Evolutionary conservation across 2,113 vertebrate genomes (phyloP).

Genomic region (Prinia subflava): DNA sequence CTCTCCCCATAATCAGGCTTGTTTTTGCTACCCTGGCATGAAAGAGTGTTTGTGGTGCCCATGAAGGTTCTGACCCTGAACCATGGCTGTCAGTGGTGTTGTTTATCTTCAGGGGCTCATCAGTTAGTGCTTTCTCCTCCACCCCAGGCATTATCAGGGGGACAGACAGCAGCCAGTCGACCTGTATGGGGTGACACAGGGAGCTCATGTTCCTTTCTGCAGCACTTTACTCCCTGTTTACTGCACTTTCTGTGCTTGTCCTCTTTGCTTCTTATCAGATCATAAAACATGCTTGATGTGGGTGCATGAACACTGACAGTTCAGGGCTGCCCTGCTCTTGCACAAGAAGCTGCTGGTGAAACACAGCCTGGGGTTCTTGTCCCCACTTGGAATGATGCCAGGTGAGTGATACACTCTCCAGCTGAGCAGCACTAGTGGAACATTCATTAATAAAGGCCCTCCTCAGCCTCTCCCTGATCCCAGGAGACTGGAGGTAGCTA

Average conservation of each 20-base stretch:
- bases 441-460: background rate
- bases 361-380: background rate
- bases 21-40: background rate
- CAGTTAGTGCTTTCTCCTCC: background rate
- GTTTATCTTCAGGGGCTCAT: background rate
- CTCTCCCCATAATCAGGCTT: background rate
- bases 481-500: background rate
- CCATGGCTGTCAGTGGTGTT: accelerated
- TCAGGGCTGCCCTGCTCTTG: background rate
- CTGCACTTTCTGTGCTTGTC: background rate
- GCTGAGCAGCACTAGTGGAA: background rate
- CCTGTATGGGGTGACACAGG: accelerated
- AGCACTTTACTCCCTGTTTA: background rate
- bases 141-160: background rate
- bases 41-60: background rate
- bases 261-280: background rate
- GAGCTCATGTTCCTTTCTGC: background rate
- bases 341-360: background rate
- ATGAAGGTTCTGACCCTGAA: background rate
- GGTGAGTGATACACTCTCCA: background rate
- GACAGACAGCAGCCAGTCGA: background rate
- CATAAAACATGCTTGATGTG: accelerated
- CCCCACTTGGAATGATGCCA: background rate
- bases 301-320: background rate
- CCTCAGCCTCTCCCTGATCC: background rate